A percentile compares a stretch with the other conserved stretches of the same genome.
These are phyloP conservation scores for Triplophysa dalaica DNA, from an alignment of 2,113 vertebrate genomes.

Conservation along the genomic window DNA sequence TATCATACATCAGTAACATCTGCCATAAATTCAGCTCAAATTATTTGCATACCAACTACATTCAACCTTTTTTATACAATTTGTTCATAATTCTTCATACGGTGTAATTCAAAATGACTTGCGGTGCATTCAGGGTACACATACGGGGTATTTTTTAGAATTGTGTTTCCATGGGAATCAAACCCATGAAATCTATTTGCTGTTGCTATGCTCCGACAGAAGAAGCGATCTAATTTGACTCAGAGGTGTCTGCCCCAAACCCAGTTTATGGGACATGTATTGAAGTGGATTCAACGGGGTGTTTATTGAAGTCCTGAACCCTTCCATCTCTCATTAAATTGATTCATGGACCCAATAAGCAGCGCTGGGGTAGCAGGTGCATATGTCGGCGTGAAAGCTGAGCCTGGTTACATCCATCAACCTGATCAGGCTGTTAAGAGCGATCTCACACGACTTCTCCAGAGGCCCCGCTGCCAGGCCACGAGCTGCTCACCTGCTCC, in stretches of 20 bases:
- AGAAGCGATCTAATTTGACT: slow-evolving; percentile 24
- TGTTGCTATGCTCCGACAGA: not conserved
- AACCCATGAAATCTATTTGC: too few relatives aligned
- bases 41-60: too few relatives aligned
- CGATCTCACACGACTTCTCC: slow-evolving; percentile 51
- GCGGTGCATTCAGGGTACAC: too few relatives aligned
- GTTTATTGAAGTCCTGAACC: slow-evolving; percentile 75
- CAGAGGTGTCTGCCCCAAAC: not conserved
- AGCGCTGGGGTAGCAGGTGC: slow-evolving; percentile 67
- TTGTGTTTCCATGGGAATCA: too few relatives aligned
- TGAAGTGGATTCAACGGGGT: slow-evolving; percentile 63
- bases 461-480: slow-evolving; percentile 48
- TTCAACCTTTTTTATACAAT: not conserved
- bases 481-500: slow-evolving; percentile 58
- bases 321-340: slow-evolving; percentile 72
- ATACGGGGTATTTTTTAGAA: too few relatives aligned
- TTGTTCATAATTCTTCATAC: too few relatives aligned
- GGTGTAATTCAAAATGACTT: too few relatives aligned
- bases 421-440: slow-evolving; percentile 65
- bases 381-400: slow-evolving; percentile 53
- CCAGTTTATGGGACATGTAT: slow-evolving; percentile 35
- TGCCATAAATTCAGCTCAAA: not conserved
- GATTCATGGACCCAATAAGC: slow-evolving; percentile 78
- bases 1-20: too few relatives aligned
- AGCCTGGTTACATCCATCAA: slow-evolving; percentile 70